These are phyloP conservation scores for Chionis minor DNA, from an alignment of 2,113 vertebrate species.

Conservation along the genomic window DNA sequence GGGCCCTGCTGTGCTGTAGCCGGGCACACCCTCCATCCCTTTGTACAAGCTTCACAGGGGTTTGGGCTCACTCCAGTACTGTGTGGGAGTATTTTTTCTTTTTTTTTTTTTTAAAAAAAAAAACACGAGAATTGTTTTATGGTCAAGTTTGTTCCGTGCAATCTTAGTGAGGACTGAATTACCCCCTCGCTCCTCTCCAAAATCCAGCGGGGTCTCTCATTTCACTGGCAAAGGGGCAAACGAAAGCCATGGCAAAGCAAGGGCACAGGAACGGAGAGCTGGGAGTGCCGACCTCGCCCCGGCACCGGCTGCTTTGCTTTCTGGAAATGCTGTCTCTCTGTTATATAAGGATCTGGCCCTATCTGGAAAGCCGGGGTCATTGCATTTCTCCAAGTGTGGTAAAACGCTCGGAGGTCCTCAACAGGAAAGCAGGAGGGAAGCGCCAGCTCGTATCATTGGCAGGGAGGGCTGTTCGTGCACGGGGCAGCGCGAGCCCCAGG, in stretches of 20 bases:
- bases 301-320: background rate
- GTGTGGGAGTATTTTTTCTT: slow-evolving; percentile 35
- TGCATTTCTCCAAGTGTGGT: slow-evolving; percentile 23
- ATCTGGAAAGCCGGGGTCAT: slow-evolving; percentile 15
- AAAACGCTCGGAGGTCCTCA: slow-evolving; percentile 28
- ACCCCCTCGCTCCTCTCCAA: background rate
- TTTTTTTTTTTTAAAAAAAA: background rate
- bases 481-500: background rate
- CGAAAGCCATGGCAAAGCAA: background rate
- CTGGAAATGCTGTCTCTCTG: slow-evolving; percentile 43
- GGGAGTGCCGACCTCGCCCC: background rate
- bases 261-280: background rate
- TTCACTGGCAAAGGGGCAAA: background rate
- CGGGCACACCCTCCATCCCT: slow-evolving; percentile 48
- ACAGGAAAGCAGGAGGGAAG: background rate
- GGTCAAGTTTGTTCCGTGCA: background rate
- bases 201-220: background rate
- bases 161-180: background rate
- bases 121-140: background rate
- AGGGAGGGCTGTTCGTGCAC: background rate
- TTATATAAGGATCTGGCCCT: slow-evolving; percentile 60
- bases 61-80: slow-evolving; percentile 49
- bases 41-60: slow-evolving; percentile 43
- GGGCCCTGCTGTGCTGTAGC: background rate
- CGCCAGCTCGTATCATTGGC: background rate